Evolutionary conservation across 2,888 invertebrate genomes (phyloP), one percentile per base, ranked within the genome.

Genomic region (Sarcophaga subvicina): DNA sequence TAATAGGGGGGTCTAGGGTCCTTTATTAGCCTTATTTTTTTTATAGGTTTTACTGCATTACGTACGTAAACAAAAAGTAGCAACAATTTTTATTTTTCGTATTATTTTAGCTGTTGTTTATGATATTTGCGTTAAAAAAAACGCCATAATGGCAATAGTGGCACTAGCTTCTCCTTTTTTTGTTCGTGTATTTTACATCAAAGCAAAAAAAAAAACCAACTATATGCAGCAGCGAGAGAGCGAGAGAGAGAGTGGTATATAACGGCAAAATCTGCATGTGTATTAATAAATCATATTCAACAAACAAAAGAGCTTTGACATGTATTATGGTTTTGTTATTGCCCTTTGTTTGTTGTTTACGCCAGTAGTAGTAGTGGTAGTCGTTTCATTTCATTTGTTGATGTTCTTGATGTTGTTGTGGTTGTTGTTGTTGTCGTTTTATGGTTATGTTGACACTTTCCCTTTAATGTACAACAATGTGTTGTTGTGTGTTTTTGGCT

Each of bases 211-310:
- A 49, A 49, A 54, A 54, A 3, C 0, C 17, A 54, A 54, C 12
- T 17, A 0, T 1, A 54, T 14, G 14, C 8, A 54, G 54, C 17
- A 54, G 0, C 1, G n/a, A 47, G 6, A 47, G 59, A 60, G 2
- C 8, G n/a, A 27, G 20, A 69, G 27, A 12, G 14, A 12, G 62
- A 25, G 22, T 37, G 8, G 37, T 37, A 2, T 37, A 37, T 37
- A 63, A 69, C 59, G 79, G 70, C 78, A 63, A 81, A 87, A 87
- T 84, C 87, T 84, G 87, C 81, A 87, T 87, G 71, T 79, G 70
- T 82, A 84, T 88, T 88, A 88, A 88, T 88, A 88, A 88, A 88
- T 88, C 88, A 88, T 88, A 82, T 54, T 84, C 86, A 77, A 70
- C 86, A 80, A 82, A 88, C 88, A 88, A 84, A 84, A 73, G 86